Evolutionary conservation across 1,140 invertebrate genomes (phyloP).

Genomic region (Philopotamus ludificatus): DNA sequence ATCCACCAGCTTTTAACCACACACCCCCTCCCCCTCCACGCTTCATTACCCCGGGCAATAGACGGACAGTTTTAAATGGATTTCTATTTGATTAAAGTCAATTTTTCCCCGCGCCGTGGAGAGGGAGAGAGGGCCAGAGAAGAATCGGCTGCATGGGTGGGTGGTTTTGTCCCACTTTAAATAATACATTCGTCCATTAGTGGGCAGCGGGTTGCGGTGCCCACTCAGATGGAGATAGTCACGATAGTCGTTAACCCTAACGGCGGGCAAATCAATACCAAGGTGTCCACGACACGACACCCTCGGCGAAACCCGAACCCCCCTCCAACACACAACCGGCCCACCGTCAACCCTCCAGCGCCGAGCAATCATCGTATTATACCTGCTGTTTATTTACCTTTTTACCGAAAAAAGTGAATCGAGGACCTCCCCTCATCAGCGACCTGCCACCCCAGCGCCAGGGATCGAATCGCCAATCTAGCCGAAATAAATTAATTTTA

Average conservation of each 20-base stretch:
- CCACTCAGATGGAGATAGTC: conserved; percentile 16
- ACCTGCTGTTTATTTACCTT: no score
- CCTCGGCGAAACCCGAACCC: neutral
- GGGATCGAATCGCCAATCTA: neutral
- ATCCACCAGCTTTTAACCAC: no score
- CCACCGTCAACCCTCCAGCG: no score
- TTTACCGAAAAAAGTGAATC: no score
- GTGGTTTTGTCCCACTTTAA: conserved; percentile 8
- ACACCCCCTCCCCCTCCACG: no score
- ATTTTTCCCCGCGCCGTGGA: neutral
- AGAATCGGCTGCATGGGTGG: neutral
- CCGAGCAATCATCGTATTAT: conserved; percentile 12
- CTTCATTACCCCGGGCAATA: no score
- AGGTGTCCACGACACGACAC: conserved; percentile 15
- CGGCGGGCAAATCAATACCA: conserved; percentile 17
- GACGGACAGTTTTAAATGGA: no score
- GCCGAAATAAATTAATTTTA: neutral
- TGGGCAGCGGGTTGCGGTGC: conserved; percentile 7
- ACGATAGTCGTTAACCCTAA: conserved; percentile 27
- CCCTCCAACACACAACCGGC: neutral
- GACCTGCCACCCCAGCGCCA: no score
- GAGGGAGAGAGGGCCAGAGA: no score
- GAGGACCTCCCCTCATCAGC: no score
- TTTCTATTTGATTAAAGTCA: neutral
- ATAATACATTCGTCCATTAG: conserved; percentile 22